phyloP scores from a whole-genome alignment of 64 coral and sea anemone genomes.

The Stichodactyla mertensii region DNA sequence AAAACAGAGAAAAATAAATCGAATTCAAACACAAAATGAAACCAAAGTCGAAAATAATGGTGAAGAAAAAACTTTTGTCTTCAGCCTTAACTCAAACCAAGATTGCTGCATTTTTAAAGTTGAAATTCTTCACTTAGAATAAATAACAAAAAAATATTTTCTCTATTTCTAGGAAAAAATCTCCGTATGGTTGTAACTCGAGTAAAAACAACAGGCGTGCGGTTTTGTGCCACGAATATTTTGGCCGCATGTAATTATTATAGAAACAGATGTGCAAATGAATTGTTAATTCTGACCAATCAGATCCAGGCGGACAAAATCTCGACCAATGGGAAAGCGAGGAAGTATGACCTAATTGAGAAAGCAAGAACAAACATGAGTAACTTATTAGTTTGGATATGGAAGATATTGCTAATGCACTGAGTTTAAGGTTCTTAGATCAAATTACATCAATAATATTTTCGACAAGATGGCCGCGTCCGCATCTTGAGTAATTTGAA shows the following conservation, averaged over 20 bases:
- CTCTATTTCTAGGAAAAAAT: background rate
- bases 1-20: background rate
- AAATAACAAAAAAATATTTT: background rate
- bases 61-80: background rate
- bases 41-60: background rate
- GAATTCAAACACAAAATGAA: background rate
- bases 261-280: background rate
- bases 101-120: background rate
- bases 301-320: background rate
- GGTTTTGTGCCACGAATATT: background rate
- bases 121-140: background rate
- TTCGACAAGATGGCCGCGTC: background rate
- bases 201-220: background rate
- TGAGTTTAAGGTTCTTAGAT: background rate
- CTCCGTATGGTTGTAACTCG: background rate
- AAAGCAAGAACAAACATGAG: background rate
- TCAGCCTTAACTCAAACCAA: too few species aligned
- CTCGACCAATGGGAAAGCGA: background rate
- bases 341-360: background rate
- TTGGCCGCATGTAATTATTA: background rate
- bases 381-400: background rate
- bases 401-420: background rate
- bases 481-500: background rate
- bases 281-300: slow-evolving; percentile 23
- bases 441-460: background rate